Conservation (phyloP, 2,888 invertebrate species). For the Callimorpha dominula region DNA sequence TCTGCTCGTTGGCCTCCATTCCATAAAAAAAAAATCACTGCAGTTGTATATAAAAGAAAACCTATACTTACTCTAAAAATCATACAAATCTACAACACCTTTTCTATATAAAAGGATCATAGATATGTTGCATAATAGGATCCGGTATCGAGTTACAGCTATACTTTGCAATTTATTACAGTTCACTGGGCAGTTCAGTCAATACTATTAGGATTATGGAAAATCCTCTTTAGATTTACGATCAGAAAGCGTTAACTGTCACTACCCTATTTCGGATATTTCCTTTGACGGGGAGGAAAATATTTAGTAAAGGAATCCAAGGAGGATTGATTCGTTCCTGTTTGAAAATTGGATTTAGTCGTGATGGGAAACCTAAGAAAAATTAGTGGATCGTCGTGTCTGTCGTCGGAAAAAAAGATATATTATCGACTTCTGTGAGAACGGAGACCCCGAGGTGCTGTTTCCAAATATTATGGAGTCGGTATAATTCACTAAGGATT, state of each 20-base stretch:
- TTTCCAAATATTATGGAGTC: neutral
- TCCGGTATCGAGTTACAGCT: slow-evolving; percentile 2
- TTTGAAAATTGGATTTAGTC: slow-evolving; percentile 16
- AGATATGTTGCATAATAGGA: slow-evolving; percentile 17
- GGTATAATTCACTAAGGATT: neutral
- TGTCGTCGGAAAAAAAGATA: neutral
- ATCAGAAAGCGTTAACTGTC: slow-evolving; percentile 20
- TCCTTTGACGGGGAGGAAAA: slow-evolving; percentile 19
- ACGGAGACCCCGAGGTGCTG: neutral
- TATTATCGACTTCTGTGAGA: neutral
- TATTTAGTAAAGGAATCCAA: slow-evolving; percentile 13
- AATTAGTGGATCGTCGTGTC: neutral
- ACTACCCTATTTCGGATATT: slow-evolving; percentile 18
- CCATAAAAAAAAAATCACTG: too few relatives aligned
- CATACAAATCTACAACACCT: neutral
- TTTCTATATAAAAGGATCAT: slow-evolving; percentile 16
- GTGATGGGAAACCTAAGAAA: neutral
- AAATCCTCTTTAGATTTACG: slow-evolving; percentile 24
- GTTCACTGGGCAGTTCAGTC: slow-evolving; percentile 22
- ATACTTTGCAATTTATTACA: slow-evolving; percentile 22
- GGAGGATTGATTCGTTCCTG: slow-evolving; percentile 6
- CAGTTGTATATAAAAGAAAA: too few relatives aligned
- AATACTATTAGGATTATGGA: slow-evolving; percentile 24
- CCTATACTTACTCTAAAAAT: neutral
- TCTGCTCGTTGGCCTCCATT: too few relatives aligned